Percentiles rank a stretch among this genome's conserved stretches.
Evolutionary conservation across 2,888 invertebrate genomes (phyloP).

Genomic region (Drosophila birchii): DNA sequence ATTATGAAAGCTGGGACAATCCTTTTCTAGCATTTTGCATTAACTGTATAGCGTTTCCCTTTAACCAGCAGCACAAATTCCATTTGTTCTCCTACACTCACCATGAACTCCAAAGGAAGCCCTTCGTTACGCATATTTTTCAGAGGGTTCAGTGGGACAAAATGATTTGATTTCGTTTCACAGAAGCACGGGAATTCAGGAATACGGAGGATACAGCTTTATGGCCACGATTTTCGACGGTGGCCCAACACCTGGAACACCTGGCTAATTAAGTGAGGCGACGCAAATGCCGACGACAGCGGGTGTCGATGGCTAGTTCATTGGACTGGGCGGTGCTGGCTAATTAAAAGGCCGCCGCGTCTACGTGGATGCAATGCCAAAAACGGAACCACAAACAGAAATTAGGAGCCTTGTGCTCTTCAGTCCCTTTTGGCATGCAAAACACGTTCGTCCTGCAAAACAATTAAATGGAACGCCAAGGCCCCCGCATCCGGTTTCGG

Average conservation of each 20-base stretch:
- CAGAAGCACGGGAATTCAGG: not conserved
- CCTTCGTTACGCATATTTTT: conserved; percentile 21
- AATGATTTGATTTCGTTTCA: conserved; percentile 28
- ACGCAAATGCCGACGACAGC: conserved; percentile 23
- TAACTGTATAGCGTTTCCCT: conserved; percentile 27
- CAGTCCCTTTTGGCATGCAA: conserved; percentile 56
- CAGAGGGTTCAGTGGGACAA: conserved; percentile 27
- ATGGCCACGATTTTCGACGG: conserved; percentile 17
- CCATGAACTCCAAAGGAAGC: conserved; percentile 10
- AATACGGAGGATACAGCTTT: not conserved
- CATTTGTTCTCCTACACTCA: conserved; percentile 17
- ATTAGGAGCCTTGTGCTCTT: conserved; percentile 49
- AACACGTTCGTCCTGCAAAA: conserved; percentile 69
- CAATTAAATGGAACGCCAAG: conserved; percentile 63
- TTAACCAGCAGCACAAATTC: conserved; percentile 36
- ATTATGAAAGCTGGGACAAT: not conserved
- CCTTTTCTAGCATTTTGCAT: not conserved
- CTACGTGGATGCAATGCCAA: conserved; percentile 67
- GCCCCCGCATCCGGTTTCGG: conserved; percentile 27
- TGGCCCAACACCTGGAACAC: conserved; percentile 26
- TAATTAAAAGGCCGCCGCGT: conserved; percentile 70
- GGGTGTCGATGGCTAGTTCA: conserved; percentile 50
- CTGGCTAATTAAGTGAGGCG: conserved; percentile 60
- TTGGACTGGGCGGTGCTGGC: conserved; percentile 42
- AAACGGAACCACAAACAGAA: conserved; percentile 55